Base-by-base conservation (phyloP, 2,113 vertebrate species). In the Tonatia bakeri region DNA sequence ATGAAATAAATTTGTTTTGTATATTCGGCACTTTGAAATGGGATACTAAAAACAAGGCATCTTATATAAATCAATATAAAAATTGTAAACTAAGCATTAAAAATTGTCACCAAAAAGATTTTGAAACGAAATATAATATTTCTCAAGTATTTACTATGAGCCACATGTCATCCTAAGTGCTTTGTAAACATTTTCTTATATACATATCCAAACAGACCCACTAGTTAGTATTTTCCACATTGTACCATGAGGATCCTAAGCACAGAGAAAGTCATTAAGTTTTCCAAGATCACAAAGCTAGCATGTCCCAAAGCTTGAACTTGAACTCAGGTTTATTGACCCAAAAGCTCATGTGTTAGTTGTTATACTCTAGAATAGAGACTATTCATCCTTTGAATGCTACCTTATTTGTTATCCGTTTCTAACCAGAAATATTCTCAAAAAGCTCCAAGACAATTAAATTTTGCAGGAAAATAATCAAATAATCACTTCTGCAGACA, bases 1-100 rank as follows among this genome's bases (percentile, higher is more conserved):
- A 93, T 36, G 17, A 86, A 94, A 82, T 64, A 54, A 72, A 83
- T 56, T 84, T 73, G 33, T 16, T 92, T 69, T 95, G n/a, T 81
- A 64, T 45, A 52, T 50, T 93, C 13, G 31, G 61, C 16, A 81
- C 65, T 84, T 54, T 64, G 33, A 84, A 92, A 69, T 19, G 20
- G 38, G 87, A 88, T 65, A 33, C 3, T n/a, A 72, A 82, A 28
- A 40, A 69, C 22, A 87, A 83, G 86, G 31, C 3, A 28, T 40
- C 31, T 94, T 47, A 70, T 2, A 69, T 80, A 88, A 94, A 90
- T 54, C 59, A 88, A 52, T n/a, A 36, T 50, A 31, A 64, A 76
- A 70, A 82, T 83, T 81, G 31, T 38, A 64, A 84, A 94, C 69
- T 31, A 0, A 64, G 15, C 10, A 85, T 86, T 82, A 69, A 90